Evolutionary conservation across 2,113 vertebrate species (phyloP).

Genomic region (Budorcas taxicolor): DNA sequence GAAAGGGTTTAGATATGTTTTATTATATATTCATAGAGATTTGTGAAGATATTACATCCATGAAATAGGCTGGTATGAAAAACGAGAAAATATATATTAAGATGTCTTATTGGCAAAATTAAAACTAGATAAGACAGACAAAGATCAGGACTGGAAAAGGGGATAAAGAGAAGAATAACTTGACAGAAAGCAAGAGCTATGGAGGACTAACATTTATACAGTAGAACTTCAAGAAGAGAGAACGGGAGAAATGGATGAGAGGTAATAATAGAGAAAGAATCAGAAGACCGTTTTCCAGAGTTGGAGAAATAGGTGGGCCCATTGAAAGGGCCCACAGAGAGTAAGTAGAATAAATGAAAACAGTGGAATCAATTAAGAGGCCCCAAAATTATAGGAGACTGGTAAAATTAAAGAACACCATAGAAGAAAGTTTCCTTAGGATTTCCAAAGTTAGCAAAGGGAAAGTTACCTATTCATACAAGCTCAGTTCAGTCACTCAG

Average conservation of each 20-base stretch:
- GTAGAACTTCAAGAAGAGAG: not conserved
- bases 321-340: not conserved
- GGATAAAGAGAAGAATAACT: not conserved
- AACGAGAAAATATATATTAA: not conserved
- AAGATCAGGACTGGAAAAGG: not conserved
- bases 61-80: not conserved
- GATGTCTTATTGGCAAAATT: not conserved
- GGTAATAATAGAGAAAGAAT: not conserved
- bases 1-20: not conserved
- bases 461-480: not conserved
- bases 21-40: not conserved
- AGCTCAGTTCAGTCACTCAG: not conserved
- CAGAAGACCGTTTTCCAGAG: not conserved
- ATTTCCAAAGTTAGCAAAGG: not conserved
- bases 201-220: not conserved
- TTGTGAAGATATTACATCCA: not conserved
- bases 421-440: not conserved
- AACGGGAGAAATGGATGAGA: not conserved
- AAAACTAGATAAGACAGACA: not conserved
- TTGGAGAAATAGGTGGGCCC: not conserved
- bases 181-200: not conserved
- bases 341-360: not conserved
- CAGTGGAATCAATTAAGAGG: not conserved
- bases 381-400: not conserved
- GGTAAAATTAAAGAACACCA: not conserved